Conservation (phyloP, 1,140 invertebrate species). For the Zaprionus lachaisei region DNA sequence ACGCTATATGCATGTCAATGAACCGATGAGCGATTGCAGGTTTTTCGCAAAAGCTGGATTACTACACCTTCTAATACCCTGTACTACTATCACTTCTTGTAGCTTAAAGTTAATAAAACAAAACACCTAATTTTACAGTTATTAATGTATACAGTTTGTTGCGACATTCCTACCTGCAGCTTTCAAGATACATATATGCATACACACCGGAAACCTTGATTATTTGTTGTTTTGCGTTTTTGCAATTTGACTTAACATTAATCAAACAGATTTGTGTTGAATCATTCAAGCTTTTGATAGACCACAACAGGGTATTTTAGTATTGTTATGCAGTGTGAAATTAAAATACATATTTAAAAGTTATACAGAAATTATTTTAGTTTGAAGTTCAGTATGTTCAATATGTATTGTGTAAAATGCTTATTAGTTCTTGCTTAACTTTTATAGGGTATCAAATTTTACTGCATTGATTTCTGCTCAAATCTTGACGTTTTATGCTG, state of each 20-base stretch:
- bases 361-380: not conserved
- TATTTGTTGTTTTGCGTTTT: slow-evolving; percentile 5
- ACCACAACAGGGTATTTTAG: slow-evolving; percentile 2
- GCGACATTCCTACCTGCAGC: not conserved
- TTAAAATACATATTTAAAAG: not conserved
- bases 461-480: not conserved
- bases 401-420: too few species aligned
- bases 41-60: slow-evolving; percentile 15
- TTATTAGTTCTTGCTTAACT: not conserved
- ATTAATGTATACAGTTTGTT: not conserved
- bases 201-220: not conserved
- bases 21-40: slow-evolving; percentile 42
- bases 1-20: slow-evolving; percentile 69
- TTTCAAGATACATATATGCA: not conserved
- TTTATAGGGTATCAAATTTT: slow-evolving; percentile 8
- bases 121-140: not conserved
- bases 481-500: slow-evolving; percentile 53
- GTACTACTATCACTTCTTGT: not conserved
- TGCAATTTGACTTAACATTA: slow-evolving; percentile 19
- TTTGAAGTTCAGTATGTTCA: too few species aligned
- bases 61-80: not conserved
- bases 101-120: not conserved
- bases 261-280: slow-evolving; percentile 39
- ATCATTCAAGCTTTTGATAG: slow-evolving; percentile 10
- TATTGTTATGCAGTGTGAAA: not conserved